These are phyloP conservation scores for Ceratosolen fusciceps DNA, from an alignment of 1,140 invertebrate genomes.

Conservation along the genomic window DNA sequence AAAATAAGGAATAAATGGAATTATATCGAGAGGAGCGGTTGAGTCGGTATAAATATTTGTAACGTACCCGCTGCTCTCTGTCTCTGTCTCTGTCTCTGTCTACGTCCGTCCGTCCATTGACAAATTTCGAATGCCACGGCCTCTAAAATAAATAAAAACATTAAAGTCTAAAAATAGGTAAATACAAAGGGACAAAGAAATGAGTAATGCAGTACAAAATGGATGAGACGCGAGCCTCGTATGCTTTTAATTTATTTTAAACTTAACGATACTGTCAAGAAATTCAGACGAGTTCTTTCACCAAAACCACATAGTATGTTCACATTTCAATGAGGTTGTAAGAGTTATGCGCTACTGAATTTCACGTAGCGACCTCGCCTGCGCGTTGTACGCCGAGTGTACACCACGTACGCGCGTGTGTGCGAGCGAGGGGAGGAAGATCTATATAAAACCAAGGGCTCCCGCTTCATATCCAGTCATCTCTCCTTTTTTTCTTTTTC, in stretches of 20 bases:
- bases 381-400: too few species aligned
- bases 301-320: not conserved
- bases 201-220: not conserved
- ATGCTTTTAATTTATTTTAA: constrained; percentile 7
- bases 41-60: too few species aligned
- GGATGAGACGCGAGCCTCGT: not conserved
- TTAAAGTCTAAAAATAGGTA: not conserved
- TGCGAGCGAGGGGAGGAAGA: not conserved
- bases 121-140: not conserved
- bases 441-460: not conserved
- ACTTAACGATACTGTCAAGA: constrained; percentile 3
- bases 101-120: not conserved
- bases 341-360: constrained; percentile 7
- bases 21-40: too few species aligned
- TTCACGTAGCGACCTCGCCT: not conserved
- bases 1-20: too few species aligned
- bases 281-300: constrained; percentile 6
- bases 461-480: not conserved
- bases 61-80: too few species aligned
- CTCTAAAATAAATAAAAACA: not conserved
- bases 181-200: not conserved
- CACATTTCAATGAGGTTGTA: constrained; percentile 22
- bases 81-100: not conserved
- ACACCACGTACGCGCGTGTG: not conserved
- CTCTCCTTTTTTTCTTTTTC: not conserved